These are phyloP conservation scores for Apostichopus parvimensis DNA, from an alignment of 35 echinoderm and acorn worm species.

Conservation along the genomic window DNA sequence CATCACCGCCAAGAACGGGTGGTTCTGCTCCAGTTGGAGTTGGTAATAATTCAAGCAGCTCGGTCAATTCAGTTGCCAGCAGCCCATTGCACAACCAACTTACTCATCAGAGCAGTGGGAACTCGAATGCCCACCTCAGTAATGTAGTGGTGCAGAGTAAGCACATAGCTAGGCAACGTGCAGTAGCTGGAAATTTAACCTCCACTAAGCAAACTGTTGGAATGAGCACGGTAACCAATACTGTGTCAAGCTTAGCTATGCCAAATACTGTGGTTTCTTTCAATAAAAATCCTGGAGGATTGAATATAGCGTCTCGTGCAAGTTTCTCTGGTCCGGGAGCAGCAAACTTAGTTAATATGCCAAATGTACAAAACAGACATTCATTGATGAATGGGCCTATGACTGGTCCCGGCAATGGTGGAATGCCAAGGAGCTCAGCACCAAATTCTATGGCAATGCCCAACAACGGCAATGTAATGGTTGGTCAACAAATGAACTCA, in stretches of 20 bases:
- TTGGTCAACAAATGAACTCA: constrained; percentile 14
- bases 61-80: constrained; percentile 51
- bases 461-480: constrained; percentile 34
- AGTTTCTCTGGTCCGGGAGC: constrained; percentile 54
- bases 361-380: constrained; percentile 58
- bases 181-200: constrained; percentile 23
- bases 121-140: constrained; percentile 40
- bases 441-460: constrained; percentile 36
- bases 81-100: constrained; percentile 77
- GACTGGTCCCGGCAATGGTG: constrained; percentile 12
- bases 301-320: constrained; percentile 62
- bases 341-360: constrained; percentile 39
- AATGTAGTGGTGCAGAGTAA: constrained; percentile 46
- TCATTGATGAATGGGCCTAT: constrained; percentile 66
- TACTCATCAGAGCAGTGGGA: constrained; percentile 48
- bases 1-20: constrained; percentile 78
- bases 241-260: constrained; percentile 57
- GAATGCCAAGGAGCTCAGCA: constrained; percentile 35
- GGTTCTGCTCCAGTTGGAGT: constrained; percentile 41
- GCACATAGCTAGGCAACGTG: constrained; percentile 53
- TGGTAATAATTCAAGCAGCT: constrained; percentile 41
- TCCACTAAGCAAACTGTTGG: constrained; percentile 57
- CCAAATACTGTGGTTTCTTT: constrained; percentile 66
- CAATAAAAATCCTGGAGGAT: constrained; percentile 60
- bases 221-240: constrained; percentile 60